Evolutionary conservation across 2,888 invertebrate genomes (phyloP), one percentile per base, ranked within the genome.

Genomic region (Lymantria monacha): DNA sequence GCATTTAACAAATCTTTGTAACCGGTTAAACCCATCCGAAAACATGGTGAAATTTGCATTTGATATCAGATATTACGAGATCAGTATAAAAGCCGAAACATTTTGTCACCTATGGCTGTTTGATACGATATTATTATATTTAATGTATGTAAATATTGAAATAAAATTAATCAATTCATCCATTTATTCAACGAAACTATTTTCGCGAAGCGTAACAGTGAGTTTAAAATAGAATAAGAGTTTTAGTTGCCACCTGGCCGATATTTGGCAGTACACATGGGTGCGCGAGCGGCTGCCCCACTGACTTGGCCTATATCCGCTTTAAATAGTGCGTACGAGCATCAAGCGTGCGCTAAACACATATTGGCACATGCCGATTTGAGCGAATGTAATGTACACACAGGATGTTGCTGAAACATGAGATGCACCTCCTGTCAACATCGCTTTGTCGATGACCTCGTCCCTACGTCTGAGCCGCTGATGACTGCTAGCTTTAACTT

Each of bases 301-400:
- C 75, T 84, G 83, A 83, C 83, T 83, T 76, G 82, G 66, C 81
- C 82, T 75, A 83, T 61, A 76, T 76, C 73, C 63, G 68, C 66
- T 72, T 72, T 72, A 78, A 81, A 83, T 81, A 81, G 79, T 78
- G 78, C 74, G 72, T 66, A 59, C 65, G 74, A 77, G 77, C 71
- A 72, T 51, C 57, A 48, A 51, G 50, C 52, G 51, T 48, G 36
- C 44, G 22, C 9, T 36, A 9, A 13, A 38, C 42, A 48, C 50
- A 53, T 63, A 73, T 76, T 75, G 76, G 74, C 76, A 70, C 69
- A 66, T 69, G 68, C 66, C 74, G 70, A 70, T 64, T 57, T 60
- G 57, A 57, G 47, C 46, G 56, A 68, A 66, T 61, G 57, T 67
- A 66, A 61, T 3, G 9, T 59, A 61, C 58, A 61, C 63, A 55